phyloP scores from a whole-genome alignment of 2,888 invertebrate species.

The Acrocera orbiculus region DNA sequence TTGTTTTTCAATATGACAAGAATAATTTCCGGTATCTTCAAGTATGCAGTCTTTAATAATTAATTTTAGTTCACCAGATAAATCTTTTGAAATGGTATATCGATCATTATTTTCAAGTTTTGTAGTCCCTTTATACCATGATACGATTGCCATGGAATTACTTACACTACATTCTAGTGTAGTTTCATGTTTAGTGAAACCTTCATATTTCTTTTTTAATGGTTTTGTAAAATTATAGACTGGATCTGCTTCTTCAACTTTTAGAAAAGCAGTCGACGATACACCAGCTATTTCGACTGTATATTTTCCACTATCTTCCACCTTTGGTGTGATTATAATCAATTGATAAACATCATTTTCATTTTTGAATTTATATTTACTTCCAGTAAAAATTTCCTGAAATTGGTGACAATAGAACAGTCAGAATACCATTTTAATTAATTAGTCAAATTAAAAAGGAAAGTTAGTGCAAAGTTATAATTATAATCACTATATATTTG shows the following conservation, averaged over 20 bases:
- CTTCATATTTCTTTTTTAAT: constrained; percentile 73
- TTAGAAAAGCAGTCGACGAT: constrained; percentile 75
- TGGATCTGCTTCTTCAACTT: constrained; percentile 95
- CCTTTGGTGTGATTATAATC: constrained; percentile 76
- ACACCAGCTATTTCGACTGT: constrained; percentile 87
- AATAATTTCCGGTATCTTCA: constrained; percentile 77
- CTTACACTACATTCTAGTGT: constrained; percentile 86
- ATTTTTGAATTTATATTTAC: constrained; percentile 89
- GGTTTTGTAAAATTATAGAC: constrained; percentile 82
- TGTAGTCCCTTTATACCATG: constrained; percentile 74
- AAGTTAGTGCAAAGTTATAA: no score
- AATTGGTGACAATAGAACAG: no score
- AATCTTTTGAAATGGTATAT: constrained; percentile 79
- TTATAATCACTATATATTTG: no score
- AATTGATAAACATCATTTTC: constrained; percentile 84
- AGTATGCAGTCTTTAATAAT: constrained; percentile 64
- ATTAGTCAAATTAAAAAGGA: no score
- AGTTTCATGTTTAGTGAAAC: constrained; percentile 79
- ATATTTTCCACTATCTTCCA: constrained; percentile 94
- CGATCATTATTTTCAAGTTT: constrained; percentile 69
- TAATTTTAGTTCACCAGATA: constrained; percentile 76
- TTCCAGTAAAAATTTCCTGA: constrained; percentile 92
- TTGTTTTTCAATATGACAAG: constrained; percentile 77
- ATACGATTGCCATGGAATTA: constrained; percentile 83
- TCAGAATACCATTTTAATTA: no score